These are phyloP conservation scores for Heliconius aoede DNA, from an alignment of 2,888 invertebrate species.

Conservation along the genomic window DNA sequence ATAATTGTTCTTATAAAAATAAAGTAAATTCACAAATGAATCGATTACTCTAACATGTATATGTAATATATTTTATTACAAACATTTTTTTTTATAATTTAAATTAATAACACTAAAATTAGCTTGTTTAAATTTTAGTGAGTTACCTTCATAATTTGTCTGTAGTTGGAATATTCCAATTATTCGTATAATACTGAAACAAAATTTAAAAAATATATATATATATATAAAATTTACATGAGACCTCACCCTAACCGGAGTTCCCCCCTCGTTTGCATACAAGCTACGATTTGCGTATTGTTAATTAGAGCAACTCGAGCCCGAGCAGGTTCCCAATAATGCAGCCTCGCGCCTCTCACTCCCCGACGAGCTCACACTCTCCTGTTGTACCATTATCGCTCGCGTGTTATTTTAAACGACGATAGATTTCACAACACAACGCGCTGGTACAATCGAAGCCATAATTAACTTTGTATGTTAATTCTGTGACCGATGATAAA, in stretches of 20 bases:
- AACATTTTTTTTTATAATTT: neutral
- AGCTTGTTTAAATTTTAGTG: neutral
- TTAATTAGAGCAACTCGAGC: conserved; percentile 82
- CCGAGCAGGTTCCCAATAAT: conserved; percentile 77
- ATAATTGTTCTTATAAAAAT: neutral
- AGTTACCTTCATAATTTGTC: neutral
- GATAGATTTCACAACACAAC: conserved; percentile 64
- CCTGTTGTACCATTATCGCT: conserved; percentile 78
- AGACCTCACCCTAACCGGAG: conserved; percentile 50
- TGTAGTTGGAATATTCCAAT: neutral
- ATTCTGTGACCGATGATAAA: conserved; percentile 58
- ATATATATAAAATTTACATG: conserved; percentile 8
- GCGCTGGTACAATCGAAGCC: conserved; percentile 65
- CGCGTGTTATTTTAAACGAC: conserved; percentile 81
- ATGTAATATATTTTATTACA: neutral
- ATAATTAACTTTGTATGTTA: conserved; percentile 78
- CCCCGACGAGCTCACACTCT: conserved; percentile 65
- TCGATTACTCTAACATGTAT: neutral
- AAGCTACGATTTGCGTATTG: conserved; percentile 84
- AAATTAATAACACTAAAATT: neutral
- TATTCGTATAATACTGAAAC: neutral
- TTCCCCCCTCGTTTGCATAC: conserved; percentile 77
- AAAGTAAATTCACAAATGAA: neutral
- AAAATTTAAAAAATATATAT: too few species aligned
- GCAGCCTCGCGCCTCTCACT: conserved; percentile 60